Percentiles rank a stretch among this genome's conserved stretches.
phyloP scores from a whole-genome alignment of 2,797 vertebrate genomes.

The Dermochelys coriacea region DNA sequence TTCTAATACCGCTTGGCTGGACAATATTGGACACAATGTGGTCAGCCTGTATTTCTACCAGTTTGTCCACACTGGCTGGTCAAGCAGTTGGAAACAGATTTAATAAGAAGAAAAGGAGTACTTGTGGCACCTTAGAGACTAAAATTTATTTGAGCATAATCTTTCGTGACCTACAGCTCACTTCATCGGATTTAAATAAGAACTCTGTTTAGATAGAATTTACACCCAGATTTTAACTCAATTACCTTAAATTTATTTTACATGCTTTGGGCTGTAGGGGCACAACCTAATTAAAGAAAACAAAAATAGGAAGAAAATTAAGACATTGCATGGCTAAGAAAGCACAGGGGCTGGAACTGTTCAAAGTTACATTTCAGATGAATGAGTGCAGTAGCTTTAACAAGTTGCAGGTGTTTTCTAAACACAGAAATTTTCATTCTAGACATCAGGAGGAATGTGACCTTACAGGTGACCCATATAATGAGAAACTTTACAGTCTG shows the following conservation, averaged over 20 bases:
- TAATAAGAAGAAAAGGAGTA: background rate
- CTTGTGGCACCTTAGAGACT: too few relatives aligned
- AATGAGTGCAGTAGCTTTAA: background rate
- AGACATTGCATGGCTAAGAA: background rate
- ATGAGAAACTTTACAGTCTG: background rate
- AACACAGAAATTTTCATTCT: background rate
- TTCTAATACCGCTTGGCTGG: background rate
- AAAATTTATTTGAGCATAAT: too few relatives aligned
- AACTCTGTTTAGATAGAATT: background rate
- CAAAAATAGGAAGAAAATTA: background rate
- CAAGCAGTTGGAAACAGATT: background rate
- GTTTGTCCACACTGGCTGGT: background rate
- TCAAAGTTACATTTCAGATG: background rate
- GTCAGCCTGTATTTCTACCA: background rate
- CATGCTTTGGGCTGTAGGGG: background rate
- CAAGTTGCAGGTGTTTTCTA: background rate
- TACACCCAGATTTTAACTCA: background rate
- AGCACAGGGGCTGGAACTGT: background rate
- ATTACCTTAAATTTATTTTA: background rate
- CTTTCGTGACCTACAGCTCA: too few relatives aligned
- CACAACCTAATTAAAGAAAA: background rate
- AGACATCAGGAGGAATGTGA: background rate
- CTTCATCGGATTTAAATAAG: background rate
- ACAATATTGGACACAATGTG: rapidly evolving
- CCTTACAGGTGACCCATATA: background rate